A percentile compares a stretch with the other conserved stretches of the same genome.
Evolutionary conservation across 53 echinoderm and acorn worm genomes (phyloP).

Genomic region (Zoroaster sp.): DNA sequence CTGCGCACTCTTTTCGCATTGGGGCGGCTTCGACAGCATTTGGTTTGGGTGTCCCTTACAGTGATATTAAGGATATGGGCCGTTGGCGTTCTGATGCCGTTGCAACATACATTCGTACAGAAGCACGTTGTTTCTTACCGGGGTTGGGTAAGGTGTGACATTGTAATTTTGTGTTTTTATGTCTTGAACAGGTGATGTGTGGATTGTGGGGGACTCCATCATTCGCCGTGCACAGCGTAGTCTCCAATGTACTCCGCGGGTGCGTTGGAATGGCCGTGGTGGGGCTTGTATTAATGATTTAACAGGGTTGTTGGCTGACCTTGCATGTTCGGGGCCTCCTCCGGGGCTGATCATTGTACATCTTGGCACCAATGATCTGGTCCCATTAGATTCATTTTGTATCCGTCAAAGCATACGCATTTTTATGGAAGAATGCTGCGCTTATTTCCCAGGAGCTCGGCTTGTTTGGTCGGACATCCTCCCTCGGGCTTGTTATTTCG

Average conservation of each 20-base stretch:
- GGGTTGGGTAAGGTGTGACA: background rate
- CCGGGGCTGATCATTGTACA: background rate
- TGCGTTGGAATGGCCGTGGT: background rate
- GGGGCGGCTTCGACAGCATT: slow-evolving; percentile 34
- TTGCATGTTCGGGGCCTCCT: too few relatives aligned
- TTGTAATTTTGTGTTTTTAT: background rate
- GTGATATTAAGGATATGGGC: too few relatives aligned
- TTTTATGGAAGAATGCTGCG: too few relatives aligned
- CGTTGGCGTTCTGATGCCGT: slow-evolving; percentile 22
- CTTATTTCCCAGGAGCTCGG: too few relatives aligned
- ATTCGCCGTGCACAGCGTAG: background rate
- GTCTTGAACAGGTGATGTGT: background rate
- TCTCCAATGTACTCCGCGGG: background rate
- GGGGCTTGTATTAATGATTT: background rate
- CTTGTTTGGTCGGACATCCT: too few relatives aligned
- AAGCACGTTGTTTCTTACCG: background rate
- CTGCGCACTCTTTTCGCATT: slow-evolving; percentile 39
- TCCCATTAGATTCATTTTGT: too few relatives aligned
- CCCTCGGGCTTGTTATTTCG: too few relatives aligned
- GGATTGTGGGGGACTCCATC: slow-evolving; percentile 1
- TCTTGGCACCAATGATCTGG: too few relatives aligned
- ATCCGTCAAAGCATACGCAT: too few relatives aligned
- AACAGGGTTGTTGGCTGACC: background rate
- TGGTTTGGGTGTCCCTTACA: background rate
- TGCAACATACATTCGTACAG: background rate